Evolutionary conservation across 2,113 vertebrate species (phyloP).

Genomic region (Myotis yumanensis): DNA sequence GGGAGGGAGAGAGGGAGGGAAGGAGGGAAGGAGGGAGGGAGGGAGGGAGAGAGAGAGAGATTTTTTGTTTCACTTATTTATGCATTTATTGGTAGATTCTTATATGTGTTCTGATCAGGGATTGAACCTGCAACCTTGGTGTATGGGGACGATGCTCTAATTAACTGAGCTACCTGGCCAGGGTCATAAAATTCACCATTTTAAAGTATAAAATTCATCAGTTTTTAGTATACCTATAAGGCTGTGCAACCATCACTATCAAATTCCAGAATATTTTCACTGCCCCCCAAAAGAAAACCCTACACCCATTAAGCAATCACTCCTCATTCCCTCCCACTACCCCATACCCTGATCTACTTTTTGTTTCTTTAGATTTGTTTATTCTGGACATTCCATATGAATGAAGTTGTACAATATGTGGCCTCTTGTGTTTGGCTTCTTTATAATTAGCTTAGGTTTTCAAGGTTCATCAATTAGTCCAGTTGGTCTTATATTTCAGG

Average conservation of each 20-base stretch:
- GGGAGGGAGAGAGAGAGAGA: too few species aligned
- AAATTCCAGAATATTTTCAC: background rate
- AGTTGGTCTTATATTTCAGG: background rate
- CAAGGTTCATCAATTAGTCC: background rate
- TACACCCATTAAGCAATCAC: background rate
- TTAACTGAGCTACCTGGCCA: too few species aligned
- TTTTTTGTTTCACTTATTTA: too few species aligned
- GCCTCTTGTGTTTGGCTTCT: background rate
- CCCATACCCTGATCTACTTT: too few species aligned
- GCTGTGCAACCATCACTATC: background rate
- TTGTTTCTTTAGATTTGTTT: background rate
- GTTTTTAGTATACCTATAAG: background rate
- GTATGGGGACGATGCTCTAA: too few species aligned
- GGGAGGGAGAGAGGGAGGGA: too few species aligned
- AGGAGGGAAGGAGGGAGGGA: too few species aligned
- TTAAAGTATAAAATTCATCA: background rate
- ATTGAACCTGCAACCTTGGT: too few species aligned
- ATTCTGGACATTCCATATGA: background rate
- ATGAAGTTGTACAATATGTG: background rate
- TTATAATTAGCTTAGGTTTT: background rate
- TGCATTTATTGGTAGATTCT: too few species aligned
- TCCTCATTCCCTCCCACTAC: background rate
- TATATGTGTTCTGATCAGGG: too few species aligned
- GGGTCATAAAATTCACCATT: background rate
- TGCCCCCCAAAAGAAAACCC: background rate